Evolutionary conservation across 2,113 vertebrate genomes (phyloP).

Genomic region (Seriola dumerili): DNA sequence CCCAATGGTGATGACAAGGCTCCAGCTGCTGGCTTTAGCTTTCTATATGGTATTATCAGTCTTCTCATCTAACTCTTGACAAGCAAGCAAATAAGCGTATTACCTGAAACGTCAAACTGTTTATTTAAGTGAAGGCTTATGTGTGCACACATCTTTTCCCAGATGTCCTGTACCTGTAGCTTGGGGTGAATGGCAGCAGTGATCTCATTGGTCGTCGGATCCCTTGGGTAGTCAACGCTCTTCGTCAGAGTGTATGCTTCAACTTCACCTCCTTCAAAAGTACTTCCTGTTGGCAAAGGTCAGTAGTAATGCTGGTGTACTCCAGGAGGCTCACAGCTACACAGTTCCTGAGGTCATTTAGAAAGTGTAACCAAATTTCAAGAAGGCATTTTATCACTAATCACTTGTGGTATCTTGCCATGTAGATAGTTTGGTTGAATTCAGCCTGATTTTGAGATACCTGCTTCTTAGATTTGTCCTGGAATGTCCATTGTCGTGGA

Average conservation of each 20-base stretch:
- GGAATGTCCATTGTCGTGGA: not conserved
- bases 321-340: too few relatives aligned
- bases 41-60: not conserved
- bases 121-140: not conserved
- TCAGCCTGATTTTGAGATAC: not conserved
- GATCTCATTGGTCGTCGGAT: slow-evolving; percentile 75
- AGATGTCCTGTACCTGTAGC: slow-evolving; percentile 79
- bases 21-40: not conserved
- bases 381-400: too few relatives aligned
- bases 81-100: not conserved
- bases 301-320: not conserved
- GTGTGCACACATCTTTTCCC: not conserved
- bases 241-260: slow-evolving; percentile 70
- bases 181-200: slow-evolving; percentile 83
- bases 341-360: too few relatives aligned
- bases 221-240: slow-evolving; percentile 85
- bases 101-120: not conserved
- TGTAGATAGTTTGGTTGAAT: not conserved
- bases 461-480: not conserved
- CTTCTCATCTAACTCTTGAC: not conserved
- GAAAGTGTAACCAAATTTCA: too few relatives aligned
- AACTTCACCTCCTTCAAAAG: slow-evolving; percentile 83
- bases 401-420: not conserved
- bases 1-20: not conserved
- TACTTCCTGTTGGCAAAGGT: slow-evolving; percentile 72